Base-by-base conservation (phyloP, 2,888 invertebrate species). In the Chrysodeixis includens region DNA sequence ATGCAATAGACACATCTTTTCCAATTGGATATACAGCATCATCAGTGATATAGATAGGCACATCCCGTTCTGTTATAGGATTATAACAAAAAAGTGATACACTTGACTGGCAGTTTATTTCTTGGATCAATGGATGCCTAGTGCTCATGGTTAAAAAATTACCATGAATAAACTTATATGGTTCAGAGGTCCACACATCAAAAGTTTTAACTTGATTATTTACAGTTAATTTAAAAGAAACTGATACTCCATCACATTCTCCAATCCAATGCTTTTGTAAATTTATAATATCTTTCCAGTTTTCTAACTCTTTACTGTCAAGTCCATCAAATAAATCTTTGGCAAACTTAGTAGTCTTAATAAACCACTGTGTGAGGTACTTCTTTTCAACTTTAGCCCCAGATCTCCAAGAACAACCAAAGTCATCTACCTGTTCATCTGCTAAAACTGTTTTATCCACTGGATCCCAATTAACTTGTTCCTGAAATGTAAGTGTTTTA, bases 401-500 rank as follows among this genome's bases (percentile, higher is more conserved):
- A 5, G 99, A 99, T 67, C 99, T 96, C 99, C 99, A 99, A 0
- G 99, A 99, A 83, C 96, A 96, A 12, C 99, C 98, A 83, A 97
- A 96, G 55, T 96, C 97, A 93, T 99, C 99, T 4, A 99, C 99
- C 95, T 99, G 99, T 89, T 99, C 99, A 92, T 99, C 98, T 5
- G 99, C 99, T 74, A 99, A 92, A 1, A 99, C 99, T 3, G 99
- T 99, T 91, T 98, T 94, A 93, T 99, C 99, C 0, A 99, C 96
- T 1, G 99, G 99, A 95, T 99, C 99, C 99, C 99, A 99, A 93
- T 99, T 99, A 0, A 99, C 99, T 73, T 97, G 93, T 12, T 98
- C 97, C 97, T 98, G 76, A 44, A 92, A 90, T 61, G 10, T 52
- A 14, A 40, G 10, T 26, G 26, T 4, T 4, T 26, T 2, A 26